phyloP scores from a whole-genome alignment of 2,113 vertebrate species.

The Rousettus leschenaultii region DNA sequence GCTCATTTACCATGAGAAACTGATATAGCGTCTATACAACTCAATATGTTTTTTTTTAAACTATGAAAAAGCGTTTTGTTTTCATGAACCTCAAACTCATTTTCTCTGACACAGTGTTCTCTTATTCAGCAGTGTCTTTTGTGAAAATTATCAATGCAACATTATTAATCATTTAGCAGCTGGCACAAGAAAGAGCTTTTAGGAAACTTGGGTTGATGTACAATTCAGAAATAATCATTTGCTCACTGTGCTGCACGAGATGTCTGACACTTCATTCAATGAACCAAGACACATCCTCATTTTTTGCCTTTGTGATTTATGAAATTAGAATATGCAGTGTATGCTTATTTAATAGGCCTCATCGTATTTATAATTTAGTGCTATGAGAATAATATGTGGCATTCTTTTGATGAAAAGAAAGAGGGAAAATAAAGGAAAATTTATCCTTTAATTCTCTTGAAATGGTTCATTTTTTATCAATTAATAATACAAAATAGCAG shows the following conservation, averaged over 20 bases:
- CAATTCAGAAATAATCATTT: constrained; percentile 60
- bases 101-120: constrained; percentile 54
- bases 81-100: constrained; percentile 64
- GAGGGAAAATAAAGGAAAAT: background rate
- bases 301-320: constrained; percentile 59
- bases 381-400: background rate
- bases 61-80: constrained; percentile 65
- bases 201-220: constrained; percentile 47
- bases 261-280: constrained; percentile 46
- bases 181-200: constrained; percentile 59
- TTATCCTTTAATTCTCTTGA: constrained; percentile 58
- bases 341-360: constrained; percentile 48
- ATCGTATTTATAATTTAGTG: constrained; percentile 20
- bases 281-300: constrained; percentile 43
- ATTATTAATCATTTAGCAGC: constrained; percentile 73
- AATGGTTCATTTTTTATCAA: constrained; percentile 68
- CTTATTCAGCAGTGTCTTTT: constrained; percentile 71
- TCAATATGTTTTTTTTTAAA: constrained; percentile 63
- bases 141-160: constrained; percentile 57
- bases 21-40: constrained; percentile 46
- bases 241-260: background rate
- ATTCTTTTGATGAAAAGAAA: background rate
- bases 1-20: background rate
- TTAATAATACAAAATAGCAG: constrained; percentile 59
- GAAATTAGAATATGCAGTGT: constrained; percentile 26